Conservation (phyloP, 1,140 invertebrate genomes). For the Caenorhabditis briggsae region DNA sequence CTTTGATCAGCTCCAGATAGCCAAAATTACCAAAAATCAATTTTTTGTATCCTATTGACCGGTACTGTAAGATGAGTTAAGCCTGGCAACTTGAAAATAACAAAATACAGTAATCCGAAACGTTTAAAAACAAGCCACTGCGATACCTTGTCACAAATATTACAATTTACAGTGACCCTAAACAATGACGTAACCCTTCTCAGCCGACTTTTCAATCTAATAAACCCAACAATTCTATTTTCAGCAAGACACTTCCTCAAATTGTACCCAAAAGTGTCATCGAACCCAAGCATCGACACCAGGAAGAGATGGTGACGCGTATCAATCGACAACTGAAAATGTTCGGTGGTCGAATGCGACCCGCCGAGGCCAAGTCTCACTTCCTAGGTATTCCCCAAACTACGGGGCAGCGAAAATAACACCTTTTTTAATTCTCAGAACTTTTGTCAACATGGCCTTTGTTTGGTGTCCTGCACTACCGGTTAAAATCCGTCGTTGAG, state of each 20-base stretch:
- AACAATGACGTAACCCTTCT: too few species aligned
- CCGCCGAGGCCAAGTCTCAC: constrained; percentile 56
- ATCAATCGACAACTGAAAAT: constrained; percentile 43
- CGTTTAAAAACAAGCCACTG: too few species aligned
- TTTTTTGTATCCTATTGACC: too few species aligned
- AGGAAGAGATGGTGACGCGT: constrained; percentile 48
- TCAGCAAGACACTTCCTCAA: constrained; percentile 59
- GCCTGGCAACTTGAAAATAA: too few species aligned
- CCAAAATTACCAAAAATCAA: too few species aligned
- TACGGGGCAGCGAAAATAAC: constrained; percentile 26
- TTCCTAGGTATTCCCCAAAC: constrained; percentile 52
- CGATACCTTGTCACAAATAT: too few species aligned
- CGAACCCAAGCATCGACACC: constrained; percentile 48
- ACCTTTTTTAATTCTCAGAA: constrained; percentile 80
- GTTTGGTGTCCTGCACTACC: constrained; percentile 98
- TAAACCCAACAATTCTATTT: not conserved
- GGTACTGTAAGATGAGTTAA: too few species aligned
- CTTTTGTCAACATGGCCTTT: constrained; percentile 92
- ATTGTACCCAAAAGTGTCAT: constrained; percentile 56
- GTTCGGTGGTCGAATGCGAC: constrained; percentile 60
- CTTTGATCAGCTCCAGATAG: too few species aligned
- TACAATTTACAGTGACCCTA: too few species aligned
- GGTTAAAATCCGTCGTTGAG: constrained; percentile 82
- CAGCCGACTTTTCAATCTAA: too few species aligned
- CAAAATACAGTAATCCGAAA: too few species aligned